phyloP scores from a whole-genome alignment of 2,797 vertebrate genomes.

The Sebastes minor region DNA sequence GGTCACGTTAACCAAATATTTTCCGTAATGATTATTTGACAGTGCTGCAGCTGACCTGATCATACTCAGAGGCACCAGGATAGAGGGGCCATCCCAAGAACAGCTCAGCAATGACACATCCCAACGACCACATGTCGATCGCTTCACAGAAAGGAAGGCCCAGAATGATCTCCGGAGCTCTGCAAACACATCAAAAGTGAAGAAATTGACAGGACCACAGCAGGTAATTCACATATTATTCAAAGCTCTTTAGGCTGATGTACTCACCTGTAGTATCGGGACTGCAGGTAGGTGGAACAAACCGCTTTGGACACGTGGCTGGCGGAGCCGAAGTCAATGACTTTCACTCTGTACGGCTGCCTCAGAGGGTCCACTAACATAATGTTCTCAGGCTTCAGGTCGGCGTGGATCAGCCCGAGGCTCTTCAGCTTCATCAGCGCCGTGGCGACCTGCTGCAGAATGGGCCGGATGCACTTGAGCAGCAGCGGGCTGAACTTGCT shows the following conservation, averaged over 20 bases:
- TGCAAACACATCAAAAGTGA: slow-evolving; percentile 55
- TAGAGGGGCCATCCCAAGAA: slow-evolving; percentile 98
- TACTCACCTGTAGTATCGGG: slow-evolving; percentile 93
- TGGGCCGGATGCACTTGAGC: slow-evolving; percentile 95
- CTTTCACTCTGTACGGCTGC: slow-evolving; percentile 96
- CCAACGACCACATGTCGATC: slow-evolving; percentile 99
- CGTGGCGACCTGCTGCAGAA: slow-evolving; percentile 96
- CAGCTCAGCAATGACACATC: slow-evolving; percentile 97
- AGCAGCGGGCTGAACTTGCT: slow-evolving; percentile 98
- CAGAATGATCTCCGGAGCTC: slow-evolving; percentile 98
- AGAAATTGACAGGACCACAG: not conserved
- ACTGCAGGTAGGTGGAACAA: slow-evolving; percentile 98
- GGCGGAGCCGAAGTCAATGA: slow-evolving; percentile 98
- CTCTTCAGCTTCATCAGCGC: slow-evolving; percentile 98
- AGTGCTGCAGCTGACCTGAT: slow-evolving; percentile 87
- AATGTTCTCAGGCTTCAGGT: slow-evolving; percentile 98
- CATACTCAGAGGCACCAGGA: slow-evolving; percentile 97
- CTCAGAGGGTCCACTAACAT: slow-evolving; percentile 96
- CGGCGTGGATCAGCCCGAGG: slow-evolving; percentile 95
- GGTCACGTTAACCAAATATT: too few species aligned
- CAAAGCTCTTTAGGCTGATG: not conserved
- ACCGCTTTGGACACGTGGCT: slow-evolving; percentile 98
- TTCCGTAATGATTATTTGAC: not conserved
- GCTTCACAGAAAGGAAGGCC: slow-evolving; percentile 97
- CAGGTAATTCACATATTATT: not conserved